phyloP scores from a whole-genome alignment of 1,140 invertebrate genomes.

The honey bee (Apis mellifera) region DNA sequence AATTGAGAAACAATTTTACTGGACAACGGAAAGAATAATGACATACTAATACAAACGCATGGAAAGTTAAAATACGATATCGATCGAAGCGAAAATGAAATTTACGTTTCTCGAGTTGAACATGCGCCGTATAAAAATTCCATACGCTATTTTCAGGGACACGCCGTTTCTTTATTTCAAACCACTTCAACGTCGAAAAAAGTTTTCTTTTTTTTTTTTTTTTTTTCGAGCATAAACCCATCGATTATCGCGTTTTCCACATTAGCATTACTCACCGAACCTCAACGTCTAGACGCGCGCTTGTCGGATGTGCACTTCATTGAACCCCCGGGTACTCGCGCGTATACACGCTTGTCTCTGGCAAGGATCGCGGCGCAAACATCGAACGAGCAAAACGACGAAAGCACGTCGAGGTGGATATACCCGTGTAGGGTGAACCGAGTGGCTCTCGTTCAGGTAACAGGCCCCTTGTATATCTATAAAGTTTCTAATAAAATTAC shows the following conservation, averaged over 20 bases:
- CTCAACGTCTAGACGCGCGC: slow-evolving; percentile 55
- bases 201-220: neutral
- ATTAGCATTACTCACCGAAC: slow-evolving; percentile 46
- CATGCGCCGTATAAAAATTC: neutral
- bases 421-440: neutral
- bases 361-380: slow-evolving; percentile 33
- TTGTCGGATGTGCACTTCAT: slow-evolving; percentile 65
- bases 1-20: too few relatives aligned
- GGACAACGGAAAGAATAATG: too few relatives aligned
- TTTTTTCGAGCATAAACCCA: neutral
- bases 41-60: too few relatives aligned
- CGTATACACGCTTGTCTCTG: slow-evolving; percentile 41
- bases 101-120: neutral
- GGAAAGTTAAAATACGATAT: too few relatives aligned
- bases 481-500: slow-evolving; percentile 27
- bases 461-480: neutral
- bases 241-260: slow-evolving; percentile 52
- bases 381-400: slow-evolving; percentile 19
- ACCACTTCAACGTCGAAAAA: neutral
- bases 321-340: slow-evolving; percentile 33
- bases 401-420: neutral
- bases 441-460: neutral
- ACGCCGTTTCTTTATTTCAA: neutral
- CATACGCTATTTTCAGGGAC: neutral
- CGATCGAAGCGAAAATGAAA: too few relatives aligned